Base-by-base conservation (phyloP, 2,113 vertebrate genomes). In the Anarrhichthys ocellatus region DNA sequence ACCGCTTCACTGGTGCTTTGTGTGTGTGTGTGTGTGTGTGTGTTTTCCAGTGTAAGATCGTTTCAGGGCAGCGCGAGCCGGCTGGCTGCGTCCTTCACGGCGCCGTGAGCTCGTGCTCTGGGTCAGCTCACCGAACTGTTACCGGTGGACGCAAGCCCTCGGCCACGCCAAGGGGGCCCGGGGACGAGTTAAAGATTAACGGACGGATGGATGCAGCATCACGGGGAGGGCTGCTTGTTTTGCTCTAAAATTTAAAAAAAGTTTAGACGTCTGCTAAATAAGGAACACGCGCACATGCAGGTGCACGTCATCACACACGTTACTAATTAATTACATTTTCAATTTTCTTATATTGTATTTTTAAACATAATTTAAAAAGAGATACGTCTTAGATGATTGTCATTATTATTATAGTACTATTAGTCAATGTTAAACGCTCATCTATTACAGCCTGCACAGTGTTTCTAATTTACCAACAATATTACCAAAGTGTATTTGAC, bases 141-240 rank as follows among this genome's bases (percentile, higher is more conserved):
- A 74, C 82, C 64, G 83, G 54, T 17, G 71, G 32, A 62, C 66
- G 54, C 82, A 20, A 72, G 75, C 76, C 36, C 71, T 42, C 61
- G 48, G 72, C 78, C 64, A 2, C 61, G 65, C 22, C 20, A 5
- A n/a, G 6, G 72, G 56, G 40, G 44, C 63, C 78, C 38, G 75
- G 52, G 80, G 87, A 66, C 34, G 13, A 58, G 91, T 93, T 93
- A 92, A 91, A 88, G 6, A 89, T 87, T 94, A 94, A 91, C 88
- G 42, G 27, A 2, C 17, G 6, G 4, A 54, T 76, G 34, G 82
- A 85, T 79, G 85, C 76, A 10, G 74, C 65, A 38, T 48, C 78
- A 71, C 80, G 65, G 5, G 56, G 72, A 70, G 59, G 29, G 46
- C n/a, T 13, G 54, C 18, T 38, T 84, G 36, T 81, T 88, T 81